Evolutionary conservation across 2,113 vertebrate species (phyloP).

Genomic region (Pseudois nayaur): DNA sequence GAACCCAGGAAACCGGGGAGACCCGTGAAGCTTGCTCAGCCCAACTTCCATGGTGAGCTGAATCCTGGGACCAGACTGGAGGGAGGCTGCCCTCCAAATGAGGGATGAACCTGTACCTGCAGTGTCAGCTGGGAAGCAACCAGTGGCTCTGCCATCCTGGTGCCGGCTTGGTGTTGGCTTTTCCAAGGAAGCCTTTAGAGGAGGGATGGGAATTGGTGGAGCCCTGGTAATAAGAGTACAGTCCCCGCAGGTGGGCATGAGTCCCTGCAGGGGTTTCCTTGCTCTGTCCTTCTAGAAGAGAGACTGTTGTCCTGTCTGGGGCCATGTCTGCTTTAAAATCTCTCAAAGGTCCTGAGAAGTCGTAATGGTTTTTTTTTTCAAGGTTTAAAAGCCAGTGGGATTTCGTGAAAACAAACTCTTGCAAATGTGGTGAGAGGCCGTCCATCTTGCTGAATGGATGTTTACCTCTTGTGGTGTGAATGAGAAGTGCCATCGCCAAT

Average conservation of each 20-base stretch:
- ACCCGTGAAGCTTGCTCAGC: background rate
- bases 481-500: background rate
- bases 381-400: background rate
- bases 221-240: background rate
- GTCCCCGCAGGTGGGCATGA: background rate
- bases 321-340: background rate
- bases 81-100: background rate
- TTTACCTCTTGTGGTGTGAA: conserved; percentile 38
- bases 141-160: background rate
- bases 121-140: background rate
- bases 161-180: background rate
- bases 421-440: conserved; percentile 25
- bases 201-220: background rate
- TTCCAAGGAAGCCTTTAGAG: background rate
- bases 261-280: background rate
- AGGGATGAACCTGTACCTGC: background rate
- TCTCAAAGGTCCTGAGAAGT: background rate
- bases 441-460: background rate
- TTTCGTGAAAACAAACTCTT: background rate
- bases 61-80: background rate
- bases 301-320: background rate
- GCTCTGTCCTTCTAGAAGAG: background rate
- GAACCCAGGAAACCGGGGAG: background rate
- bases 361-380: background rate
- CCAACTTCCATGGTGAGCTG: background rate